Evolutionary conservation across 2,113 vertebrate genomes (phyloP), one percentile per base, ranked within the genome.

Genomic region (Oncorhynchus kisutch): DNA sequence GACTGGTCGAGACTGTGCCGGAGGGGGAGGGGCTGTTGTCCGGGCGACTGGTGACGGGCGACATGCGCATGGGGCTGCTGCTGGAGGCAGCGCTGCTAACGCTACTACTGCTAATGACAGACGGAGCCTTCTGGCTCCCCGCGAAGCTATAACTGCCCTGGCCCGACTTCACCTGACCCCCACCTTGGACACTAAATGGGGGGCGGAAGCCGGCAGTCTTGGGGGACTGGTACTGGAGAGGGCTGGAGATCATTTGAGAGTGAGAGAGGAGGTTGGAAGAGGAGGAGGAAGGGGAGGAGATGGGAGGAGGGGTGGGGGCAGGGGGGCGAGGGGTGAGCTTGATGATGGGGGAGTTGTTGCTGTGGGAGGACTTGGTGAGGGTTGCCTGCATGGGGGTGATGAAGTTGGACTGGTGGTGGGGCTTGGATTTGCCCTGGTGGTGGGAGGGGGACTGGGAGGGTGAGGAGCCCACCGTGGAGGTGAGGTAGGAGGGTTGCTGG

Each of bases 371-470:
- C 86, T 92, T 94, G 12, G 93, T 93, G 67, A 94, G 89, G 1
- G 93, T 94, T 88, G 90, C 93, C 88, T 94, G 93, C 93, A 94
- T 93, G 62, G 93, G 93, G 0, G 93, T 94, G 82, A 94, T 93
- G 82, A 94, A 93, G 81, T 91, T 92, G 29, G 92, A 59, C 92
- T 94, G 91, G 92, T 94, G 92, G 59, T 86, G 95, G 92, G 93
- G 90, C 8, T 82, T 84, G 72, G 85, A 7, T 29, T 57, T 72
- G 7, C 27, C 65, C 45, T 68, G 45, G 48, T 60, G 79, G 72
- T 80, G 77, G 48, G 86, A 71, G 68, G 86, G 22, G 4, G 83
- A 49, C 64, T 74, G 73, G 12, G 74, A 82, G 49, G 87, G 92
- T 82, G 81, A 94, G 74, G 90, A 92, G 75, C 87, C 31, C 71